Percentiles rank a stretch among this genome's conserved stretches.
phyloP scores from a whole-genome alignment of 2,797 vertebrate species.

The Tamandua tetradactyla region DNA sequence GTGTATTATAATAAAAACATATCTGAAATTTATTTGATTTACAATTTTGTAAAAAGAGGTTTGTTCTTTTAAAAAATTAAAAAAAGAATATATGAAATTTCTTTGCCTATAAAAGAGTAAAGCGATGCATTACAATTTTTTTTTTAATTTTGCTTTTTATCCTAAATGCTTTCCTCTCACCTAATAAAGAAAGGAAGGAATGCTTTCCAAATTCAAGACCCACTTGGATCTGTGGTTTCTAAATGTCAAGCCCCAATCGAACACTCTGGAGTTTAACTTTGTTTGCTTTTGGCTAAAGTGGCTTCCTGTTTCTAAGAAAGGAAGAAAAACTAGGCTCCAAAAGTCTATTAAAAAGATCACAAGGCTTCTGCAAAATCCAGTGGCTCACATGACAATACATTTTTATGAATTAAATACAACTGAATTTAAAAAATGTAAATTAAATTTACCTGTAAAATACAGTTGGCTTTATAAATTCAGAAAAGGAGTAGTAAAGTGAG shows the following conservation, averaged over 20 bases:
- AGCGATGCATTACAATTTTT: constrained; percentile 45
- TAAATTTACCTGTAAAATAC: constrained; percentile 64
- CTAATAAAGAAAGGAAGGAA: constrained; percentile 73
- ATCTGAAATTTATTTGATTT: constrained; percentile 13
- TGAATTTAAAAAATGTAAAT: constrained; percentile 58
- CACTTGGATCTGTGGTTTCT: constrained; percentile 72
- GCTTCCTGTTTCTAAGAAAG: constrained; percentile 78
- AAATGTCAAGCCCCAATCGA: constrained; percentile 64
- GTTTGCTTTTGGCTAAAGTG: constrained; percentile 70
- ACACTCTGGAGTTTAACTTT: constrained; percentile 69
- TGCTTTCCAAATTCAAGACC: constrained; percentile 62
- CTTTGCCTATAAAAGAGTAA: constrained; percentile 57
- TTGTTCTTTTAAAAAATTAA: neutral
- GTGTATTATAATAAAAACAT: neutral
- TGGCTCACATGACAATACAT: constrained; percentile 33
- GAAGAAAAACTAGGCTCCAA: neutral
- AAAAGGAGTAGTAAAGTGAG: constrained; percentile 1
- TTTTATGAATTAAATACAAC: constrained; percentile 60
- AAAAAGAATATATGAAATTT: constrained; percentile 33
- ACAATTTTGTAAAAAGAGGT: neutral
- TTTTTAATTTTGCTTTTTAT: constrained; percentile 58
- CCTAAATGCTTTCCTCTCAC: constrained; percentile 75
- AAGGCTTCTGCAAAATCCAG: constrained; percentile 27
- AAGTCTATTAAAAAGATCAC: constrained; percentile 69
- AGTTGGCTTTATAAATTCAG: constrained; percentile 59